Percentiles rank a stretch among this genome's conserved stretches.
These are phyloP conservation scores for Folsomia manolachei DNA, from an alignment of 2,888 invertebrate species.

Conservation along the genomic window DNA sequence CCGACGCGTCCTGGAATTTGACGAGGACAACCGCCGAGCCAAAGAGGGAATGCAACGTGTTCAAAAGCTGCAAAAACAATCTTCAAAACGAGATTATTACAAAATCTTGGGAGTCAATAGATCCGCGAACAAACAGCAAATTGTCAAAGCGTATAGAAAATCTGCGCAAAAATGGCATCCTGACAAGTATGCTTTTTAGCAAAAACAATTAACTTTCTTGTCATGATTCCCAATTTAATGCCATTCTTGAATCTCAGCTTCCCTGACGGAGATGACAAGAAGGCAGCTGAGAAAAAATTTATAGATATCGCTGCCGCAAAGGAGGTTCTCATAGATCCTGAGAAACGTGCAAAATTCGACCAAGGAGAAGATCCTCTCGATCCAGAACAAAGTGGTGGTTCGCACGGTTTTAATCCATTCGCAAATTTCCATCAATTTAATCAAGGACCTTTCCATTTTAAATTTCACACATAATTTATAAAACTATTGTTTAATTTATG, in stretches of 20 bases:
- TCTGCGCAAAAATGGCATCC: constrained; percentile 99
- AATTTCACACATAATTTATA: constrained; percentile 68
- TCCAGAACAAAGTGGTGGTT: constrained; percentile 71
- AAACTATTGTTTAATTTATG: no score
- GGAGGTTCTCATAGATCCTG: constrained; percentile 75
- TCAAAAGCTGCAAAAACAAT: constrained; percentile 86
- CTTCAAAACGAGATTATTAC: constrained; percentile 93
- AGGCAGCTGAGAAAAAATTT: constrained; percentile 93
- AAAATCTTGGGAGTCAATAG: constrained; percentile 91
- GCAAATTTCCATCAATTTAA: constrained; percentile 71
- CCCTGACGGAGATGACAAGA: constrained; percentile 74
- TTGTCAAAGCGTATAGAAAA: constrained; percentile 91
- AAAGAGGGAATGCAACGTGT: constrained; percentile 84
- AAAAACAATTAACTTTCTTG: no score
- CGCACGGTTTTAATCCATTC: constrained; percentile 68
- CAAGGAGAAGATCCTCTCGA: constrained; percentile 94
- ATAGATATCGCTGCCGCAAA: constrained; percentile 99
- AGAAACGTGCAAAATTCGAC: constrained; percentile 92
- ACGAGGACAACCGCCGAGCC: constrained; percentile 74
- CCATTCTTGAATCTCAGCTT: no score
- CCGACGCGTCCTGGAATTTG: constrained; percentile 78
- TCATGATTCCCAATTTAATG: no score
- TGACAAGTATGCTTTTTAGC: no score
- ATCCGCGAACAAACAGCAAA: constrained; percentile 86
- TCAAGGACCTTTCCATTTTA: constrained; percentile 89